These are phyloP conservation scores for Apis laboriosa DNA, from an alignment of 1,140 invertebrate species.

Conservation along the genomic window DNA sequence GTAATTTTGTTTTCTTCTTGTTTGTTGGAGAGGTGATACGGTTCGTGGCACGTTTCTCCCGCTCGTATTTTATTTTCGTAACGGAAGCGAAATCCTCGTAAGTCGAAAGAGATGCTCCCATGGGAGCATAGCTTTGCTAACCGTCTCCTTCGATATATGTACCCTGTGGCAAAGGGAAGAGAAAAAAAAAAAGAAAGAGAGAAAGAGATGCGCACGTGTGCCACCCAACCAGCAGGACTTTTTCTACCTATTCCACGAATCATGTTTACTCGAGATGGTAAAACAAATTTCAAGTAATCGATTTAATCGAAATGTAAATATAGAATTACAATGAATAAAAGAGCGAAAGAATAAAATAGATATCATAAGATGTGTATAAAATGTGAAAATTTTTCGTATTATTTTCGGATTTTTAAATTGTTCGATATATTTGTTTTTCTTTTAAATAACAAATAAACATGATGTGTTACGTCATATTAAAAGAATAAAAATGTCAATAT, in stretches of 20 bases:
- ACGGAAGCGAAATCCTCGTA: conserved; percentile 63
- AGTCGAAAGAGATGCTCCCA: conserved; percentile 42
- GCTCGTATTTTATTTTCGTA: conserved; percentile 66
- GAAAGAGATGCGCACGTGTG: conserved; percentile 26
- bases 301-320: no score
- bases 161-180: conserved; percentile 13
- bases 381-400: no score
- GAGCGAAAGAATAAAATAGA: no score
- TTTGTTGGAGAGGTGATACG: conserved; percentile 50
- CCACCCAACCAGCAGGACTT: not conserved
- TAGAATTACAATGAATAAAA: no score
- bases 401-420: no score
- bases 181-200: not conserved
- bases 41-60: conserved; percentile 48
- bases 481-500: no score
- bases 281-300: not conserved
- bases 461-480: no score
- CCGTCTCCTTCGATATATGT: conserved; percentile 62
- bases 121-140: conserved; percentile 50
- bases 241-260: conserved; percentile 15
- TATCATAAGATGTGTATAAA: no score
- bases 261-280: not conserved
- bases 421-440: no score
- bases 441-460: no score
- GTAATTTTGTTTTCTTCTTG: conserved; percentile 18